These are phyloP conservation scores for Physocephala rufipes DNA, from an alignment of 2,888 invertebrate genomes.

Conservation along the genomic window DNA sequence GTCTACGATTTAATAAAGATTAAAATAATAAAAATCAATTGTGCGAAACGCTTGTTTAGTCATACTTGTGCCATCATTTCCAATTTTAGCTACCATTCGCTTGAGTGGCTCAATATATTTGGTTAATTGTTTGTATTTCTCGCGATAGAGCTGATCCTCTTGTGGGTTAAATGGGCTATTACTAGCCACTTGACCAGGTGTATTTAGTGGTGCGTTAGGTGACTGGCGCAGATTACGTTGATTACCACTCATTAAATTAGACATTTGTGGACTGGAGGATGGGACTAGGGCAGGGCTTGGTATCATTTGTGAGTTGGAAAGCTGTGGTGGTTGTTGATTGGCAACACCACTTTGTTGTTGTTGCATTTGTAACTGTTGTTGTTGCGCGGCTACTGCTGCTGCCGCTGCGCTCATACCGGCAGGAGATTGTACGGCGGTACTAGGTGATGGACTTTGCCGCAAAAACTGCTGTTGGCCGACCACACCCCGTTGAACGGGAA, in stretches of 20 bases:
- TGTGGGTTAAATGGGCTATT: conserved; percentile 74
- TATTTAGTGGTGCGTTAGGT: conserved; percentile 85
- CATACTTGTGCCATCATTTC: conserved; percentile 75
- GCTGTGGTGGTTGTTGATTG: conserved; percentile 53
- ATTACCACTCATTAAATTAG: conserved; percentile 68
- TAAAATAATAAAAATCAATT: not conserved
- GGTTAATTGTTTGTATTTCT: conserved; percentile 91
- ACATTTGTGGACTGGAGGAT: conserved; percentile 74
- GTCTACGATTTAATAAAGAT: conserved; percentile 68
- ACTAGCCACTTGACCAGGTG: conserved; percentile 71
- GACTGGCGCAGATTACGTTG: conserved; percentile 76
- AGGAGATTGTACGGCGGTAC: conserved; percentile 71
- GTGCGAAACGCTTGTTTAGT: not conserved
- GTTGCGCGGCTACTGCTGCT: conserved; percentile 56
- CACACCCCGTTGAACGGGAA: conserved; percentile 70
- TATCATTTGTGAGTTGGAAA: conserved; percentile 71
- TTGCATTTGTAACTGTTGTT: conserved; percentile 57
- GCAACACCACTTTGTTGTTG: conserved; percentile 46
- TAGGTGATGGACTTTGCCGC: conserved; percentile 77
- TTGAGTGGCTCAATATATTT: conserved; percentile 94
- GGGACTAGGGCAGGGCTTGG: conserved; percentile 76
- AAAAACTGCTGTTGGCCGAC: conserved; percentile 78
- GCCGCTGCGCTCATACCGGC: conserved; percentile 58
- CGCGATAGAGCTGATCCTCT: conserved; percentile 91
- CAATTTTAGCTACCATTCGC: conserved; percentile 88